Base-by-base conservation (phyloP, 1,140 invertebrate genomes). In the Leptinotarsa texana region DNA sequence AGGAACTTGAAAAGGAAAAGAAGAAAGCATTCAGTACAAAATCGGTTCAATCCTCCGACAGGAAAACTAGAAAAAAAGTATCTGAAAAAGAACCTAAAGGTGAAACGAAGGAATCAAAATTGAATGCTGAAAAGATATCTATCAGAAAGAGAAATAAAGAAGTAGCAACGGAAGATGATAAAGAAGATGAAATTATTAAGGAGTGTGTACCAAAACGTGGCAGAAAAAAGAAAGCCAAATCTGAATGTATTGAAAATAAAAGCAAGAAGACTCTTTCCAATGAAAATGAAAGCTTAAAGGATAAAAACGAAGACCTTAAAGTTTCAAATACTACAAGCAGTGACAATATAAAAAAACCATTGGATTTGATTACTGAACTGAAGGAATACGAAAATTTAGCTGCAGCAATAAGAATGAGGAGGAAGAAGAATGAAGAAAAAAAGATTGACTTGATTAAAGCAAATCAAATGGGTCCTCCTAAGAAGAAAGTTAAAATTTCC, bases 1-100 rank as follows among this genome's bases (percentile, higher is more conserved):
- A 75, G 27, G 74, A 78, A 63, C 63, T 77, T 65, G 75, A 69
- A 47, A 80, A 72, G 63, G 57, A 73, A 68, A 74, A 78, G 67
- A 8, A 70, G 57, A 65, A 65, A 73, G 42, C 15, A 1, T 13
- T 13, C 5, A 62, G 63, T 48, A 77, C 70, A 61, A 42, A 33
- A 49, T 27, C n/a, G n/a, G 68, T 74, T 15, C 33, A 72, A 69
- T 13, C 47, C n/a, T 63, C 18, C 72, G 68, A 67, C 21, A 18
- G 42, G 8, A 27, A 47, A 47, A n/a, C 67, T 67, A 63, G 17
- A 13, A 70, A 18, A 18, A 73, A 65, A 74, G 57, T n/a, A 63
- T 17, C 63, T 62, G 33, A 69, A 73, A 33, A 2, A 61, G 17
- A 18, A 42, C 4, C 3, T 13, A 74, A 33, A 73, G 6, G 15